phyloP scores from a whole-genome alignment of 2,888 invertebrate genomes.

The Hoplodrina blanda region DNA sequence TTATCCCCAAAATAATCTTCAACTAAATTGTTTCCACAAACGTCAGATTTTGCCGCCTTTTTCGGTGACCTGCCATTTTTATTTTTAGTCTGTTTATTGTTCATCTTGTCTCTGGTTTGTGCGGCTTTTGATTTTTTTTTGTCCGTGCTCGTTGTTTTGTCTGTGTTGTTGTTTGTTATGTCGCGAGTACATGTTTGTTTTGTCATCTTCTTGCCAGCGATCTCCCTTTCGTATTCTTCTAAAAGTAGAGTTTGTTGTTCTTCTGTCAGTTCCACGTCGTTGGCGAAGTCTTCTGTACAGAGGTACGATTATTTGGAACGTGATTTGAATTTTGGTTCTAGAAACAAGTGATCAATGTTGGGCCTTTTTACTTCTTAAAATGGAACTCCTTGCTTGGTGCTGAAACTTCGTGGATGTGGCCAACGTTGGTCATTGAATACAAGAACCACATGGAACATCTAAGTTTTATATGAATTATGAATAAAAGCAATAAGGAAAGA shows the following conservation, averaged over 20 bases:
- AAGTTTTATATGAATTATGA: conserved; percentile 39
- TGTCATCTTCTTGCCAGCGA: conserved; percentile 82
- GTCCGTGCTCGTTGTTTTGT: conserved; percentile 72
- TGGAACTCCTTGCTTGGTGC: background rate
- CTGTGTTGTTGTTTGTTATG: conserved; percentile 80
- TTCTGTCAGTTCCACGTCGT: conserved; percentile 92
- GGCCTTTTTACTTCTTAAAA: background rate
- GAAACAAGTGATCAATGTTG: conserved; percentile 27
- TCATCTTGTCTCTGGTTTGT: conserved; percentile 78
- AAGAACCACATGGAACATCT: conserved; percentile 21
- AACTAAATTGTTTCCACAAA: conserved; percentile 87
- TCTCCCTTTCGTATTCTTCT: conserved; percentile 93
- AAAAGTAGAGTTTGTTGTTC: conserved; percentile 93
- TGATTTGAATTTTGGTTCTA: conserved; percentile 30
- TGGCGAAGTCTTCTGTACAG: conserved; percentile 91
- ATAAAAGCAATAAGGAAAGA: conserved; percentile 26
- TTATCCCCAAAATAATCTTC: conserved; percentile 90
- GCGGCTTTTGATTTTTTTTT: conserved; percentile 69
- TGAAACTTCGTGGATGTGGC: background rate
- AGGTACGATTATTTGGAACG: conserved; percentile 56
- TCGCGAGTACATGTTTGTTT: conserved; percentile 77
- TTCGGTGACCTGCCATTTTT: conserved; percentile 79
- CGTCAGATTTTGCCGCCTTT: conserved; percentile 81
- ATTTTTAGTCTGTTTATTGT: conserved; percentile 71
- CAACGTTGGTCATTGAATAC: conserved; percentile 34